phyloP scores from a whole-genome alignment of 2,113 vertebrate genomes.

The Zapus hudsonius region DNA sequence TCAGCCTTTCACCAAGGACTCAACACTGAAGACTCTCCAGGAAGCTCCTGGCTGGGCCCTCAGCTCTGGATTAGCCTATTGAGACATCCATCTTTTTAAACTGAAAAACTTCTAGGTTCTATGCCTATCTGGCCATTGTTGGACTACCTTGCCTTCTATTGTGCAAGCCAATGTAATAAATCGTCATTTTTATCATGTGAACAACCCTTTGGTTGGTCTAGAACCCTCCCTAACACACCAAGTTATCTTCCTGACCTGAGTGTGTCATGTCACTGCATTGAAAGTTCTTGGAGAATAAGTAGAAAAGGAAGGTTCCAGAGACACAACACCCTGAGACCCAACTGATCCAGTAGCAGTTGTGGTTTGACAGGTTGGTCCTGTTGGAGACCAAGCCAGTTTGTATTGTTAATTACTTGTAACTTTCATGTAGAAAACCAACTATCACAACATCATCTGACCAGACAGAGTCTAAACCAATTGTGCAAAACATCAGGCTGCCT shows the following conservation, averaged over 20 bases:
- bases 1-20: background rate
- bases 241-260: background rate
- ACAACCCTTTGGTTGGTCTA: background rate
- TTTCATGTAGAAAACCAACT: background rate
- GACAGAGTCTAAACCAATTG: background rate
- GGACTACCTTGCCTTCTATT: background rate
- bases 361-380: background rate
- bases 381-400: background rate
- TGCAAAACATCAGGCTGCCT: background rate
- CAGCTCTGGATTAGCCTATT: background rate
- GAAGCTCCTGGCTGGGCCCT: background rate
- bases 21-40: background rate
- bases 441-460: background rate
- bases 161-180: no score
- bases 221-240: background rate
- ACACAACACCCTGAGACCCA: background rate
- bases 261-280: background rate
- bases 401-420: background rate
- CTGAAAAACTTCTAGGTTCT: no score
- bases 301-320: background rate
- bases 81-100: background rate
- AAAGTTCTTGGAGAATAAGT: constrained; percentile 8
- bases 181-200: background rate
- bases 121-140: background rate
- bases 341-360: background rate